Evolutionary conservation across 2,113 vertebrate species (phyloP), one percentile per base, ranked within the genome.

Genomic region (Heliornis fulica): DNA sequence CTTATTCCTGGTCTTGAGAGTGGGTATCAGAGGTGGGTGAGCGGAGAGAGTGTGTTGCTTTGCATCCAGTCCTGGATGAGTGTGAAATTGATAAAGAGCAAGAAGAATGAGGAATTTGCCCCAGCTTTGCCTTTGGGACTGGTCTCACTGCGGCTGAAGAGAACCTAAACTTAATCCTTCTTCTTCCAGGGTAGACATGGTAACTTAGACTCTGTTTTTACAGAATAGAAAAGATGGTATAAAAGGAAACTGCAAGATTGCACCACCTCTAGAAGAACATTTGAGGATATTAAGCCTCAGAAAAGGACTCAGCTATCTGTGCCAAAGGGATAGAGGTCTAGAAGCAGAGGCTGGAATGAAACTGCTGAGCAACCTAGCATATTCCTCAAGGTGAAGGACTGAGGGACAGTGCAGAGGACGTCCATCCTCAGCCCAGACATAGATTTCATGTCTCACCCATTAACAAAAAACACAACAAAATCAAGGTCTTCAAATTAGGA

Each of bases 351-450:
- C 61, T 36, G 1, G 46, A 87, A 72, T 19, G 25, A 72, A 83
- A 76, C 15, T 32, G 20, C 59, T 50, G 63, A 57, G 68, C n/a
- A 88, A 36, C 20, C 34, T 63, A 71, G 41, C 60, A 84, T n/a
- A 54, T 85, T 36, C 43, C 69, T 78, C 0, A 0, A 81, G 34
- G 50, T 5, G 1, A 68, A 66, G n/a, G n/a, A 46, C 1, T 83
- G 34, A 68, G 22, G 38, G 40, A 46, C 34, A 51, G 21, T 31
- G 54, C 57, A 74, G 65, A 91, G 38, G 41, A 61, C 51, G 41
- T 50, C 19, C 36, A 41, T 17, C 15, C 38, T 86, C 51, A 89
- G 72, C n/a, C 41, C 48, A 88, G 66, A 56, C 21, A 18, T 21
- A 43, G 34, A 9, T 95, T 91, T 86, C 60, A 40, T 46, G 29